Evolutionary conservation across 1,140 invertebrate species (phyloP).

Genomic region (Mercenaria mercenaria): DNA sequence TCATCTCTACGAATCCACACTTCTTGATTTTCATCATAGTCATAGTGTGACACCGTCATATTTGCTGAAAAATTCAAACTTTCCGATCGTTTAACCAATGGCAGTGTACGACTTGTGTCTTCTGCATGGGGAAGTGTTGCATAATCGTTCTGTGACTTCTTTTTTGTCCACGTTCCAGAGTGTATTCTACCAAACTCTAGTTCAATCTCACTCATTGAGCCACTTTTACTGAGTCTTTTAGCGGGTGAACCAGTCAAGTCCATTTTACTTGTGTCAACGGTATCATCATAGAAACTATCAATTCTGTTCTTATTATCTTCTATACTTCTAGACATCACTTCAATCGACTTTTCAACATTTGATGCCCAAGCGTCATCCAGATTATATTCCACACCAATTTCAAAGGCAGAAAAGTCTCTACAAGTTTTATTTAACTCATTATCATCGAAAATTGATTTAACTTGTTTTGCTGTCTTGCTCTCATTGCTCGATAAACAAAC

Average conservation of each 20-base stretch:
- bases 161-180: conserved; percentile 81
- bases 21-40: conserved; percentile 79
- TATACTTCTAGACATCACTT: conserved; percentile 57
- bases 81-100: conserved; percentile 63
- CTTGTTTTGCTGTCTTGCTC: background rate
- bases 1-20: conserved; percentile 68
- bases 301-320: conserved; percentile 54
- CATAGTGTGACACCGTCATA: conserved; percentile 59
- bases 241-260: conserved; percentile 54
- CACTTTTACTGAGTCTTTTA: conserved; percentile 60
- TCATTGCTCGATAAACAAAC: background rate
- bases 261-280: conserved; percentile 55
- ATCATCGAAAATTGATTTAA: conserved; percentile 20
- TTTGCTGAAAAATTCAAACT: conserved; percentile 45
- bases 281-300: conserved; percentile 57
- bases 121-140: conserved; percentile 79
- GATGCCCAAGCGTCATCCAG: conserved; percentile 63
- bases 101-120: conserved; percentile 79
- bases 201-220: conserved; percentile 58
- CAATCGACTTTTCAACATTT: conserved; percentile 63
- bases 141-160: conserved; percentile 73
- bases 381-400: conserved; percentile 62
- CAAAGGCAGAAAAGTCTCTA: conserved; percentile 51
- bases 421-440: conserved; percentile 53
- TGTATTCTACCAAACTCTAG: conserved; percentile 66